Evolutionary conservation across 2,888 invertebrate species (phyloP), one percentile per base, ranked within the genome.

Genomic region (Lingula anatina): DNA sequence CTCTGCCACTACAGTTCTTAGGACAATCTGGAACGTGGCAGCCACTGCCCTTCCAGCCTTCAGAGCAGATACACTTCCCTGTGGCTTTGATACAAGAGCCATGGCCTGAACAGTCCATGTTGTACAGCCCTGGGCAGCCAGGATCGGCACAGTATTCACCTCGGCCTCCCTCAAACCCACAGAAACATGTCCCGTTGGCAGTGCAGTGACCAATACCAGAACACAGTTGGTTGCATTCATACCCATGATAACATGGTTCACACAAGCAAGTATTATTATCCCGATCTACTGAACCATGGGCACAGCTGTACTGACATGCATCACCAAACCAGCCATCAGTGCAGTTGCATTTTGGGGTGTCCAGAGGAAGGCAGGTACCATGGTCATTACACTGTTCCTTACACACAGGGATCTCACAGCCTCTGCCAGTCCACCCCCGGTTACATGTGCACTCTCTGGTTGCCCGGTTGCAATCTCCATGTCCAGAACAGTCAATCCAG

Each of bases 91-190:
- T 52, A 51, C 67, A 67, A 2, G 49, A 39, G 9, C 67, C 67
- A 46, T 58, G 60, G 2, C 55, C 61, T 25, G 58, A 57, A 43
- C 64, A 65, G 50, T 64, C 65, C 28, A 35, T 28, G 1, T 48
- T 51, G 20, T 53, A 42, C 12, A 39, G 21, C 1, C 66, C 67
- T 4, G 67, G 65, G 56, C 67, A 67, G 1, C 64, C 64, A 2
- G 60, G 55, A 24, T 54, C 43, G 27, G 62, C 57, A 50, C 67
- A 67, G 53, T 48, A 53, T 15, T 59, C 55, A 24, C 65, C 67
- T 5, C 62, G 50, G 42, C 61, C 60, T 21, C 64, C 62, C 41
- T 44, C 54, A 15, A 57, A 57, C 3, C 63, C 65, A 51, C 67
- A 67, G 39, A 62, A 58, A 53, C 66, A 67, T 7, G 40, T 45